These are phyloP conservation scores for Clivina fossor DNA, from an alignment of 2,888 invertebrate genomes.

Conservation along the genomic window DNA sequence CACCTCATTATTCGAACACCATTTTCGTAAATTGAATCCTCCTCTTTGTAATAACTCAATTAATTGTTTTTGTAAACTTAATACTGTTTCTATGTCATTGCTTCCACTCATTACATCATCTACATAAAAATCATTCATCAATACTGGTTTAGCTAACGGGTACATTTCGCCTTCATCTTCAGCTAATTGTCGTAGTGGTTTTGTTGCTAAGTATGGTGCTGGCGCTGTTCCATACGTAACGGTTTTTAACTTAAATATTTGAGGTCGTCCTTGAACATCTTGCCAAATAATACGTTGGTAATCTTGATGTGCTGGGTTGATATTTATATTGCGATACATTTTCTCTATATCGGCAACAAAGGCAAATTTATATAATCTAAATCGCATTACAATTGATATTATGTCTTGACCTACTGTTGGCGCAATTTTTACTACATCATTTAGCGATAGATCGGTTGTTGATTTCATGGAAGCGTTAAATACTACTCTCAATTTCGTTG, in stretches of 20 bases:
- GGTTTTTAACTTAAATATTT: conserved; percentile 34
- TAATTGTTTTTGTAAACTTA: neutral
- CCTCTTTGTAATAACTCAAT: neutral
- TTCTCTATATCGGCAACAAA: conserved; percentile 41
- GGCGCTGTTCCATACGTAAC: conserved; percentile 40
- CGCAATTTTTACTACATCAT: conserved; percentile 32
- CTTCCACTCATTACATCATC: conserved; percentile 35
- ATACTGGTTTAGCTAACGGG: conserved; percentile 35
- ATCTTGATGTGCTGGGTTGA: conserved; percentile 32
- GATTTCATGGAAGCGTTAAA: conserved; percentile 38
- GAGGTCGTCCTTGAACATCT: conserved; percentile 19
- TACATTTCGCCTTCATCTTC: conserved; percentile 27
- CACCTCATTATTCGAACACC: neutral
- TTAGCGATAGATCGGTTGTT: conserved; percentile 25
- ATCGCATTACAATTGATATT: conserved; percentile 39
- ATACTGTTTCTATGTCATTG: neutral
- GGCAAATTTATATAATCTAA: conserved; percentile 37
- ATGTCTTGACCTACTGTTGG: conserved; percentile 39
- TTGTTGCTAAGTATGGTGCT: conserved; percentile 36
- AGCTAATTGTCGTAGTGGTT: conserved; percentile 36
- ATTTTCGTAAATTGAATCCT: neutral
- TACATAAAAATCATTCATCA: conserved; percentile 38
- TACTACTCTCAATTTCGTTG: conserved; percentile 35
- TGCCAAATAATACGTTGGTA: conserved; percentile 40
- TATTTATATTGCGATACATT: conserved; percentile 40